A percentile compares a stretch with the other conserved stretches of the same genome.
Evolutionary conservation across 2,888 invertebrate species (phyloP).

Genomic region (Himalopsyche japonica): DNA sequence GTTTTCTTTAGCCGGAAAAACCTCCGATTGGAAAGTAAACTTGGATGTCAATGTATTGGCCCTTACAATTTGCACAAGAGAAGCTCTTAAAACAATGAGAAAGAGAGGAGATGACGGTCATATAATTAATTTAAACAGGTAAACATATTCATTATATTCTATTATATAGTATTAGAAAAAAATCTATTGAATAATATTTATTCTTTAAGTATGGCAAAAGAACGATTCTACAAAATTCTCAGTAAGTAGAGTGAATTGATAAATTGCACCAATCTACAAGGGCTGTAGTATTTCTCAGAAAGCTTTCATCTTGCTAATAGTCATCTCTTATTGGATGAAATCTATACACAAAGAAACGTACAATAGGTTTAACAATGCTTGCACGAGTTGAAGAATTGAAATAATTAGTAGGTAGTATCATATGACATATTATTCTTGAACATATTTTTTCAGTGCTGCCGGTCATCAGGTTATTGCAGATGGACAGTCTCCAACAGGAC

Average conservation of each 20-base stretch:
- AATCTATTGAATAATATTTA: too few relatives aligned
- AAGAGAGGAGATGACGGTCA: slow-evolving; percentile 30
- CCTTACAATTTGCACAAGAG: slow-evolving; percentile 60
- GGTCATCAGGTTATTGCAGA: slow-evolving; percentile 51
- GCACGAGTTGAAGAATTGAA: not conserved
- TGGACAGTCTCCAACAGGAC: slow-evolving; percentile 45
- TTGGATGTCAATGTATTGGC: slow-evolving; percentile 61
- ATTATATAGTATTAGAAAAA: too few relatives aligned
- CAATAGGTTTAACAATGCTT: not conserved
- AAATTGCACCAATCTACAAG: not conserved
- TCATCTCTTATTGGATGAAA: too few relatives aligned
- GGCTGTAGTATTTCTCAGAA: not conserved
- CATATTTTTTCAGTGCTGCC: slow-evolving; percentile 45
- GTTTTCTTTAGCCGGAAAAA: not conserved
- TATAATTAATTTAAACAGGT: slow-evolving; percentile 31
- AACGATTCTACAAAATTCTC: too few relatives aligned
- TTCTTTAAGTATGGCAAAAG: too few relatives aligned
- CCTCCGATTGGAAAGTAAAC: slow-evolving; percentile 39
- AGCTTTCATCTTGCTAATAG: too few relatives aligned
- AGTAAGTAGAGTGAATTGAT: too few relatives aligned
- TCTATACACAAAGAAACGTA: too few relatives aligned
- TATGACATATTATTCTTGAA: not conserved
- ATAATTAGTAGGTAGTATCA: not conserved
- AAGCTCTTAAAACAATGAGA: slow-evolving; percentile 55
- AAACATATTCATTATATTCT: not conserved